A percentile compares a stretch with the other conserved stretches of the same genome.
Evolutionary conservation across 2,888 invertebrate species (phyloP).

Genomic region (Dilophus febrilis): DNA sequence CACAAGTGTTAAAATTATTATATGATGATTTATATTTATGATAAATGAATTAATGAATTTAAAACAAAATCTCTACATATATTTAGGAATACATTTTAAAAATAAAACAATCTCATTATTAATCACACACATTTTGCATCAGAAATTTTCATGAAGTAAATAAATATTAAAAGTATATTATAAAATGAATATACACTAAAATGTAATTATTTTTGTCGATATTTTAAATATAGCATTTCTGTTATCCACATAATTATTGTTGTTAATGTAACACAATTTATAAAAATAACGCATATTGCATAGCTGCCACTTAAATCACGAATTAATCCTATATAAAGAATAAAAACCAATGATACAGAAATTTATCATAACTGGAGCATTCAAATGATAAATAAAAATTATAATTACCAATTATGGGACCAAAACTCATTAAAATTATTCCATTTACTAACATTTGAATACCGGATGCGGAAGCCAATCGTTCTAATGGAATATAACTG

Average conservation of each 20-base stretch:
- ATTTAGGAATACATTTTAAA: too few species aligned
- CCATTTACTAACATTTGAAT: slow-evolving; percentile 55
- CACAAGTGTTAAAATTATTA: too few species aligned
- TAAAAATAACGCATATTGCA: slow-evolving; percentile 5
- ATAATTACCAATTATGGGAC: slow-evolving; percentile 42
- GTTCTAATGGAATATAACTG: slow-evolving; percentile 46
- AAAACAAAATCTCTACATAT: too few species aligned
- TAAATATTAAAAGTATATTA: too few species aligned
- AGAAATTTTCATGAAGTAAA: too few species aligned
- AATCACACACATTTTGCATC: too few species aligned
- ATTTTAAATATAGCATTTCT: slow-evolving; percentile 3
- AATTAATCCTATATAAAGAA: slow-evolving; percentile 4
- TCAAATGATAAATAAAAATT: not conserved
- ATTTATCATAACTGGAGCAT: not conserved
- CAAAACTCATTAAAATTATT: slow-evolving; percentile 38
- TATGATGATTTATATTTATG: too few species aligned
- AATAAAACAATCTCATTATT: too few species aligned
- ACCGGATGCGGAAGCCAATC: slow-evolving; percentile 47
- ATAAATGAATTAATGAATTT: too few species aligned
- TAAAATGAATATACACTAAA: too few species aligned
- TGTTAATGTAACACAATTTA: slow-evolving; percentile 6
- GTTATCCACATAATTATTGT: slow-evolving; percentile 6
- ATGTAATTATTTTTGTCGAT: too few species aligned
- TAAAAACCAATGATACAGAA: not conserved
- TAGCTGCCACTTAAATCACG: slow-evolving; percentile 7